Evolutionary conservation across 2,888 invertebrate species (phyloP).

Genomic region (Asteroscopus sphinx): DNA sequence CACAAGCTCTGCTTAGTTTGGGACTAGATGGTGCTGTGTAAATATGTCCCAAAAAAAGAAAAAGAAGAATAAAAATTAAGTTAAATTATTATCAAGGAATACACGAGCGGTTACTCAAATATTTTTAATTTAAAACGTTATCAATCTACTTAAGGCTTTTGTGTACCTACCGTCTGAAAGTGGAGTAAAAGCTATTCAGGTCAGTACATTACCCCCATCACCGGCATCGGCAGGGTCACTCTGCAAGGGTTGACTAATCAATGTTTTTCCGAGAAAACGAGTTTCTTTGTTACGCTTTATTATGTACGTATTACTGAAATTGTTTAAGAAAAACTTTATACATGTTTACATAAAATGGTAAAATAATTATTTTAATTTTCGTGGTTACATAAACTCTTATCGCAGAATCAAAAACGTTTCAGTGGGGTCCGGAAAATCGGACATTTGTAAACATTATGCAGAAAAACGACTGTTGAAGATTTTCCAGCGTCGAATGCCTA

Average conservation of each 20-base stretch:
- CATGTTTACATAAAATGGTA: neutral
- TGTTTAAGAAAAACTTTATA: neutral
- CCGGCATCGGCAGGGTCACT: slow-evolving; percentile 28
- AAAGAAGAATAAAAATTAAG: no score
- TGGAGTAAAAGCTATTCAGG: slow-evolving; percentile 59
- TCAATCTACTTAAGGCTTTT: slow-evolving; percentile 2
- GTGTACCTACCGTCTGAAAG: slow-evolving; percentile 19
- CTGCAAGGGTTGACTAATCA: slow-evolving; percentile 48
- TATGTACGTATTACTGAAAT: neutral
- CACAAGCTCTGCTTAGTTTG: no score
- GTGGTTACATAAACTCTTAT: slow-evolving; percentile 12
- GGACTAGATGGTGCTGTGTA: no score
- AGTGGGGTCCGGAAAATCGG: slow-evolving; percentile 13
- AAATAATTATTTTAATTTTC: neutral
- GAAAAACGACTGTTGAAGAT: slow-evolving; percentile 18
- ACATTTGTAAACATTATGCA: slow-evolving; percentile 23
- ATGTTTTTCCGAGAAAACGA: slow-evolving; percentile 33
- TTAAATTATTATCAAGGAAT: no score
- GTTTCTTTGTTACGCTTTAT: slow-evolving; percentile 14
- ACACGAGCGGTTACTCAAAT: no score
- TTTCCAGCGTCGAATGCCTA: slow-evolving; percentile 4
- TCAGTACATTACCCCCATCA: slow-evolving; percentile 54
- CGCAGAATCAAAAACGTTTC: slow-evolving; percentile 19
- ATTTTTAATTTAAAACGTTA: slow-evolving; percentile 7
- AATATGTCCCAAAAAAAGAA: no score